Evolutionary conservation across 2,797 vertebrate species (phyloP).

Genomic region (Paramormyrops hopkinsi): DNA sequence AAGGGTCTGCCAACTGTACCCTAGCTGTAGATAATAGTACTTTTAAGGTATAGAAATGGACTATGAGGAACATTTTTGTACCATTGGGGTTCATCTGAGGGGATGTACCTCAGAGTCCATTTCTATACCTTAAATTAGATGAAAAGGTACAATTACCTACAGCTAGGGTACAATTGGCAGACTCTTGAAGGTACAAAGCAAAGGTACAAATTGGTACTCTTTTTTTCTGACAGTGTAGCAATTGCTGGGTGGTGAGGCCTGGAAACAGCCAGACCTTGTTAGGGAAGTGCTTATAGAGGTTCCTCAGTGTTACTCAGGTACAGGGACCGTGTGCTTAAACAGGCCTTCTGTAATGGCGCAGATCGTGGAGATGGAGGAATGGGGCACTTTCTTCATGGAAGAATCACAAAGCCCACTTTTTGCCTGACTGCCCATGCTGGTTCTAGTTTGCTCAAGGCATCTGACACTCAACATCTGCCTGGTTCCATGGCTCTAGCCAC

Average conservation of each 20-base stretch:
- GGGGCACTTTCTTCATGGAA: neutral
- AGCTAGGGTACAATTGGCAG: neutral
- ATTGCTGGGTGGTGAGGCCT: conserved; percentile 46
- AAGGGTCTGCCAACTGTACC: neutral
- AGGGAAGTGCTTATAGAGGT: neutral
- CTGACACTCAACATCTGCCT: neutral
- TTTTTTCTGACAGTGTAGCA: conserved; percentile 35
- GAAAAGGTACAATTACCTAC: neutral
- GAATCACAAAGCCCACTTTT: neutral
- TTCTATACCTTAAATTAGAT: neutral
- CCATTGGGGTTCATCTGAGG: neutral
- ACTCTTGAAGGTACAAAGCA: neutral
- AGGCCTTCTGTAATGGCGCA: neutral
- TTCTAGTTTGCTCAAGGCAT: neutral
- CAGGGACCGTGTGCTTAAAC: neutral
- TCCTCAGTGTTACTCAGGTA: neutral
- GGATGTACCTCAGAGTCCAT: neutral
- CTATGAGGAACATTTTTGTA: neutral
- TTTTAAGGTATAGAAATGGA: neutral
- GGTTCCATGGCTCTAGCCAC: conserved; percentile 42
- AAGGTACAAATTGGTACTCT: neutral
- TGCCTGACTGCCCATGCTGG: neutral
- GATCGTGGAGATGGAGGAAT: neutral
- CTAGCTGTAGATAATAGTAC: neutral
- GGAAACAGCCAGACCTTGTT: conserved; percentile 41